Evolutionary conservation across 2,113 vertebrate genomes (phyloP), one percentile per base, ranked within the genome.

Genomic region (Leptosomus discolor): DNA sequence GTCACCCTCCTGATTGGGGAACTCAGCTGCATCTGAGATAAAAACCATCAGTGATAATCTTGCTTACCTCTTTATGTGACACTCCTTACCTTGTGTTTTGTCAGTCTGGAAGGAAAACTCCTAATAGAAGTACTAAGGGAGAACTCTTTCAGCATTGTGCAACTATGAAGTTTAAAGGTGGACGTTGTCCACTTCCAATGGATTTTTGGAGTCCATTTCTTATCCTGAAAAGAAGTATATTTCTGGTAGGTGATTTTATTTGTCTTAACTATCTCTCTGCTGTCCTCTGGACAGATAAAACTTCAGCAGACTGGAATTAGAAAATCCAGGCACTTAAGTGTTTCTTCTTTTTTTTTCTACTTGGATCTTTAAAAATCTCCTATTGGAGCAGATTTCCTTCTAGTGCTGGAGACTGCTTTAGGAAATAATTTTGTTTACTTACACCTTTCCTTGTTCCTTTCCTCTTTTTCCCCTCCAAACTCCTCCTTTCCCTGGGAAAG

Each of bases 131-230:
- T 0, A 4, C 1, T 5, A 7, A 8, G 16, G 12, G 12, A 16
- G 5, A 43, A 1, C 0, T 30, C 0, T 41, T 0, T 7, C 0
- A 0, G 6, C 26, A 9, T 11, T 36, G 6, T 51, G 11, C 0
- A 7, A 2, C 11, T 9, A 1, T 0, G 13, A 0, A 13, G 7
- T 34, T 51, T 64, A 23, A 23, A 54, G 15, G 34, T 30, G 7
- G 6, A 8, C 0, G 0, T 82, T 6, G 18, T 0, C 5, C 4
- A 0, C 1, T 3, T 61, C 14, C 0, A 13, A 41, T 43, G 39
- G 21, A 3, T 58, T 54, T 54, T 74, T 24, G 12, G 3, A 5
- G 3, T 78, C 2, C 0, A 0, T 50, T 75, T 84, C 13, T 75
- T 36, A 13, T 9, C 2, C 13, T 32, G 27, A 8, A 50, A 88